Evolutionary conservation across 2,113 vertebrate species (phyloP).

Genomic region (Alectura lathami): DNA sequence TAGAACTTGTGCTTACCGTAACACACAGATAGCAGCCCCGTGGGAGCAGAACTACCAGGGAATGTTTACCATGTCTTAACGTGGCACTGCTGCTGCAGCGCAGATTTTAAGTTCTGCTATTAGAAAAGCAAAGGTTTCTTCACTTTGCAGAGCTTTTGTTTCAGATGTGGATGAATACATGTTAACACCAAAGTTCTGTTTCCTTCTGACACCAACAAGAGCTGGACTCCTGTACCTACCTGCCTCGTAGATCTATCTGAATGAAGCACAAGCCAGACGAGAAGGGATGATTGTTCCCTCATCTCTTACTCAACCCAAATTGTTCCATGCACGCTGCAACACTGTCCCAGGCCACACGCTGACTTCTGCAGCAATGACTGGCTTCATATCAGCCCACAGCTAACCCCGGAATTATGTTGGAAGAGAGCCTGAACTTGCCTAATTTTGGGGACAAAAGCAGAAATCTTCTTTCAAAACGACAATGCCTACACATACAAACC

Average conservation of each 20-base stretch:
- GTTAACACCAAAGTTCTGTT: accelerated
- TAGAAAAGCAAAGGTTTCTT: neutral
- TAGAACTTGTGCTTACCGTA: accelerated
- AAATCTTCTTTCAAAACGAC: neutral
- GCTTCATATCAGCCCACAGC: neutral
- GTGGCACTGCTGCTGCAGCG: neutral
- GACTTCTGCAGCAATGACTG: neutral
- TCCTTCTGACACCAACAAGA: neutral
- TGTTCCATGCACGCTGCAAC: accelerated
- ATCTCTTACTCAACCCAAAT: accelerated
- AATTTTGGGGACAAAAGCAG: neutral
- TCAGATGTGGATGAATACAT: accelerated
- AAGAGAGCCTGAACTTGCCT: neutral
- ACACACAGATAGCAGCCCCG: accelerated
- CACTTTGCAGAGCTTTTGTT: neutral
- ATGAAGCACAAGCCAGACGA: accelerated
- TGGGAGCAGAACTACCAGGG: neutral
- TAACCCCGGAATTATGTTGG: accelerated
- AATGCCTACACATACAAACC: conserved; percentile 69
- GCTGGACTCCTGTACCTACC: neutral
- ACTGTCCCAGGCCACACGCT: accelerated
- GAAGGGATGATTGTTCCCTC: neutral
- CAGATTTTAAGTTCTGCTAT: neutral
- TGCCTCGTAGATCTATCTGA: neutral
- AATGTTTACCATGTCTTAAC: accelerated